Evolutionary conservation across 2,113 vertebrate species (phyloP), one percentile per base, ranked within the genome.

Genomic region (Egretta garzetta): DNA sequence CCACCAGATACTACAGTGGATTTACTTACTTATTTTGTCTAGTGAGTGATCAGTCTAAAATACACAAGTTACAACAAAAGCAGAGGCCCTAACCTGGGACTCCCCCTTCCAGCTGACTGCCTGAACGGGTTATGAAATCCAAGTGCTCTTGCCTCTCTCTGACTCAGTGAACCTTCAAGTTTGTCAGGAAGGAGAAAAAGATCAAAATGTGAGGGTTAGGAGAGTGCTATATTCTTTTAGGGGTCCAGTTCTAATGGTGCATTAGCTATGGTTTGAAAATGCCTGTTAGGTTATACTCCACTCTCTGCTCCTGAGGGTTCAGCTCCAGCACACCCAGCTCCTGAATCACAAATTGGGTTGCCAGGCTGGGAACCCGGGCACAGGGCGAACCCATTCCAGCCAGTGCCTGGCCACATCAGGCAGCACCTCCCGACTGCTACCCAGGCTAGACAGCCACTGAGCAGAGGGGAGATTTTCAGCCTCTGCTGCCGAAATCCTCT

Each of bases 171-270:
- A 32, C 10, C 12, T 86, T 59, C n/a, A 30, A 50, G 22, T 3
- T 2, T 79, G 10, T 47, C 39, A 79, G 45, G 16, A 87, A 35
- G 4, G 4, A 14, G 47, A 67, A 53, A 60, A 32, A 50, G 14
- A 12, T 1, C 12, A 66, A 86, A 67, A 49, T 1, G 1, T 11
- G 14, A 3, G 7, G 7, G 3, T 21, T 8, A 19, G 13, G 18
- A 18, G 5, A 12, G 9, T 37, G 58, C 32, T 55, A 1, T 17
- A 55, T 32, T 64, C 32, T 59, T 68, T 68, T 11, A 86, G 43
- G 20, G 22, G 19, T 73, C 26, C 63, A 39, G 4, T 67, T 82
- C 87, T 76, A n/a, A 47, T 76, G n/a, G 37, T 41, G 19, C 43
- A 53, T 35, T 66, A 58, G 21, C 14, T 39, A 7, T 9, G 32